phyloP scores from a whole-genome alignment of 2,888 invertebrate species.

The Siphlonurus alternatus region DNA sequence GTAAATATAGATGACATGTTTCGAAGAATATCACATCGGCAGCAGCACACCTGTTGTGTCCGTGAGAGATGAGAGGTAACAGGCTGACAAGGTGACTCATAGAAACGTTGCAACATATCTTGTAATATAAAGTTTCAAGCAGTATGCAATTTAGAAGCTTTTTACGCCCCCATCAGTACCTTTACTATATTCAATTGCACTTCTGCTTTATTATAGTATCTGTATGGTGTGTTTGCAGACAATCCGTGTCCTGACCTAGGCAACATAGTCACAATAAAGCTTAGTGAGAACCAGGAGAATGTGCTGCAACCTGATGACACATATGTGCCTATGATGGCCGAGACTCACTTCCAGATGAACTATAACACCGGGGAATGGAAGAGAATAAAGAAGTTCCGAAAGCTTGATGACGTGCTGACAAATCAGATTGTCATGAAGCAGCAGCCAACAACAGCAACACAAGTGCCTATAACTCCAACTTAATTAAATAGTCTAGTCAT shows the following conservation, averaged over 20 bases:
- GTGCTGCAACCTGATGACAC: slow-evolving; percentile 74
- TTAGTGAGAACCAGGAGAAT: slow-evolving; percentile 82
- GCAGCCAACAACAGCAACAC: background rate
- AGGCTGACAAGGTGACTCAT: too few species aligned
- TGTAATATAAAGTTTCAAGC: too few species aligned
- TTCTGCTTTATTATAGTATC: too few species aligned
- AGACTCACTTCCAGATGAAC: slow-evolving; percentile 97
- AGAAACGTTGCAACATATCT: too few species aligned
- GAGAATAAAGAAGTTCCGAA: slow-evolving; percentile 74
- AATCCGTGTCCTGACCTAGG: slow-evolving; percentile 96
- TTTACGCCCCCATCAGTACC: too few species aligned
- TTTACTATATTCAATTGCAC: too few species aligned
- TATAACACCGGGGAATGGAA: slow-evolving; percentile 98
- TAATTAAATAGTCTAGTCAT: background rate
- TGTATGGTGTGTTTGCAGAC: too few species aligned
- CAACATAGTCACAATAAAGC: slow-evolving; percentile 88
- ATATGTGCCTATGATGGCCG: slow-evolving; percentile 59
- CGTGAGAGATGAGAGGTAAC: too few species aligned
- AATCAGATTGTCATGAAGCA: background rate
- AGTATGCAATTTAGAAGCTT: too few species aligned
- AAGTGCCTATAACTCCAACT: background rate
- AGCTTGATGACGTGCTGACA: slow-evolving; percentile 36
- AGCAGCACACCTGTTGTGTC: too few species aligned
- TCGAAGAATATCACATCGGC: too few species aligned
- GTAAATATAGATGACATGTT: too few species aligned